phyloP scores from a whole-genome alignment of 2,888 invertebrate species.

The Drosophila incognita region DNA sequence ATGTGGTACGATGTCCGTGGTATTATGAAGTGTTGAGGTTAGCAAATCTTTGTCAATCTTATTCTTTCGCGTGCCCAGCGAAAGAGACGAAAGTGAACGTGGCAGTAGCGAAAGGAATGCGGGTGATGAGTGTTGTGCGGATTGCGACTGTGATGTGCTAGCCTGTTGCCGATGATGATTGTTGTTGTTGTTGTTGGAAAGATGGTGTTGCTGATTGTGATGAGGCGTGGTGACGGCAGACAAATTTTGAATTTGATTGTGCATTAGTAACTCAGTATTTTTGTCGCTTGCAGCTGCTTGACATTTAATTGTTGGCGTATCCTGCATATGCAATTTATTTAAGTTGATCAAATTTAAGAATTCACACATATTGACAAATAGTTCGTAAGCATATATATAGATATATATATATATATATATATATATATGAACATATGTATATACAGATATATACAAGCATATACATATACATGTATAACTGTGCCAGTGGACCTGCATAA shows the following conservation, averaged over 20 bases:
- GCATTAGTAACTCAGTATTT: constrained; percentile 78
- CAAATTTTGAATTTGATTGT: constrained; percentile 81
- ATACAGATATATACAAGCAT: constrained; percentile 14
- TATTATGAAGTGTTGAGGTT: constrained; percentile 81
- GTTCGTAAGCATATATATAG: constrained; percentile 12
- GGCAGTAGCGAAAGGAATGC: constrained; percentile 85
- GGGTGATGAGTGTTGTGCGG: constrained; percentile 80
- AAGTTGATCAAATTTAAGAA: constrained; percentile 34
- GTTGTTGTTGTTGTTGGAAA: constrained; percentile 61
- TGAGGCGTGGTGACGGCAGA: constrained; percentile 72
- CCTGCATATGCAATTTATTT: constrained; percentile 74
- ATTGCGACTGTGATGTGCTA: constrained; percentile 77
- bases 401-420: constrained; percentile 15
- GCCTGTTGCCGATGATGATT: constrained; percentile 71
- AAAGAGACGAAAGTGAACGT: constrained; percentile 85
- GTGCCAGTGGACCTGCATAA: constrained; percentile 21
- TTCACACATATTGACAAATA: constrained; percentile 15
- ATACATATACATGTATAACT: constrained; percentile 20
- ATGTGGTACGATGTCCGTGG: constrained; percentile 80
- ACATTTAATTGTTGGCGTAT: constrained; percentile 80
- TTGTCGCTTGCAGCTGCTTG: constrained; percentile 76
- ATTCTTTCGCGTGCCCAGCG: constrained; percentile 84
- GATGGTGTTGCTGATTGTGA: constrained; percentile 60
- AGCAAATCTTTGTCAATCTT: constrained; percentile 84
- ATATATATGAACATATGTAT: constrained; percentile 12